Conservation (phyloP, 2,888 invertebrate species). For the Lepas anatifera region DNA sequence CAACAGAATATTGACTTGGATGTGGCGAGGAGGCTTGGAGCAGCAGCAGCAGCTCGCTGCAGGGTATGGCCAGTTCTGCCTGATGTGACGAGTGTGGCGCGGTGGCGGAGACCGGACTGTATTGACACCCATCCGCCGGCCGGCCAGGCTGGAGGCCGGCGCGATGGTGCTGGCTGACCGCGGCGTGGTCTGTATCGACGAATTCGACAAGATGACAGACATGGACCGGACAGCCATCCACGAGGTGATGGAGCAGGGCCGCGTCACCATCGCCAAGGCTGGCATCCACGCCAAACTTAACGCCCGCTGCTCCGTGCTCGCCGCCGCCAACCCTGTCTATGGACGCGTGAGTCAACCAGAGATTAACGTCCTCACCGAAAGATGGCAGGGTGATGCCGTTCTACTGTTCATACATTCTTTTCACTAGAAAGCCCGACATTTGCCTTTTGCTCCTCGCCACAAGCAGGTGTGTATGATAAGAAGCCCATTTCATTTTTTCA, state of each 20-base stretch:
- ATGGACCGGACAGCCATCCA: conserved; percentile 98
- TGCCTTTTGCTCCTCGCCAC: too few species aligned
- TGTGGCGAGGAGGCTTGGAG: too few species aligned
- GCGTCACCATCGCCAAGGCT: conserved; percentile 92
- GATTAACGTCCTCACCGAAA: conserved; percentile 35
- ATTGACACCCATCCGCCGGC: too few species aligned
- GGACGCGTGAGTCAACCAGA: conserved; percentile 43
- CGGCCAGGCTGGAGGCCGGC: conserved; percentile 83
- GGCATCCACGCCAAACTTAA: conserved; percentile 95
- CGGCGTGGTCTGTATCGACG: conserved; percentile 93
- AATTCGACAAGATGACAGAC: conserved; percentile 99
- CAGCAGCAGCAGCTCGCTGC: too few species aligned
- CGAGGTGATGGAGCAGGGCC: conserved; percentile 60
- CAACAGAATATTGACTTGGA: too few species aligned
- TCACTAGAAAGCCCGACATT: too few species aligned
- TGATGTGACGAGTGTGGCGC: too few species aligned
- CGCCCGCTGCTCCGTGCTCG: conserved; percentile 92
- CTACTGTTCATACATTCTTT: too few species aligned
- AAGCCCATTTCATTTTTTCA: too few species aligned
- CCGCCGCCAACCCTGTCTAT: conserved; percentile 99
- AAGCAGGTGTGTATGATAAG: too few species aligned
- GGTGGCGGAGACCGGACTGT: too few species aligned
- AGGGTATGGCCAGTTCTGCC: too few species aligned
- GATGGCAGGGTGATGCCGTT: conserved; percentile 29
- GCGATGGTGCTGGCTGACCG: conserved; percentile 99